A percentile compares a stretch with the other conserved stretches of the same genome.
Evolutionary conservation across 2,113 vertebrate species (phyloP).

Genomic region (Heterocephalus glaber): DNA sequence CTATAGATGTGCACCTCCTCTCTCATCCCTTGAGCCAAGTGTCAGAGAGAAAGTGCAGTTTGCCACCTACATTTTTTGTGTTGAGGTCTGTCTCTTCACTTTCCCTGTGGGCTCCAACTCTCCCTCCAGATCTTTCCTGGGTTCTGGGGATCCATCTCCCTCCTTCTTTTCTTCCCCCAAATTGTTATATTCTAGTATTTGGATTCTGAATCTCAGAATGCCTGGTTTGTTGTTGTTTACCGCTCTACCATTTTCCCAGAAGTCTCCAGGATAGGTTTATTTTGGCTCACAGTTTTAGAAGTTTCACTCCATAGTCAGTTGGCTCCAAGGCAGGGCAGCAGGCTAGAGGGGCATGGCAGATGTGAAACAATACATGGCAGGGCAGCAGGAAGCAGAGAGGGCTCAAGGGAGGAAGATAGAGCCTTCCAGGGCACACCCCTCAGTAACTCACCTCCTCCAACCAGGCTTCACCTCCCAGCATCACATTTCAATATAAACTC

Average conservation of each 20-base stretch:
- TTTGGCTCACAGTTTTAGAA: not conserved
- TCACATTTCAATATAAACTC: not conserved
- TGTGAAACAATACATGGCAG: not conserved
- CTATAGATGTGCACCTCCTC: not conserved
- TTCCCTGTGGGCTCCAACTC: not conserved
- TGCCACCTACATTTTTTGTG: not conserved
- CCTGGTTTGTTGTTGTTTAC: not conserved
- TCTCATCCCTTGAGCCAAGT: not conserved
- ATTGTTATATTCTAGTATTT: not conserved
- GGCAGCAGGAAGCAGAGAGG: not conserved
- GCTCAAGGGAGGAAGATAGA: not conserved
- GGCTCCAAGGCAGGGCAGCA: not conserved
- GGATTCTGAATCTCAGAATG: not conserved
- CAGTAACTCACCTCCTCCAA: not conserved
- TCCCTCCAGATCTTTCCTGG: not conserved
- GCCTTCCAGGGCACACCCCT: not conserved
- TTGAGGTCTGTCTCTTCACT: not conserved
- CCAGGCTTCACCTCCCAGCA: not conserved
- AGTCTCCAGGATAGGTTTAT: not conserved
- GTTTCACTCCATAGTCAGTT: not conserved
- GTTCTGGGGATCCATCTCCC: not conserved
- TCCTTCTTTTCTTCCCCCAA: not conserved
- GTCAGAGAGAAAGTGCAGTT: not conserved
- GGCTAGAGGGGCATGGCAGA: not conserved
- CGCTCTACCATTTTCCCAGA: not conserved